Evolutionary conservation across 2,888 invertebrate genomes (phyloP), one percentile per base, ranked within the genome.

Genomic region (Tachina lurida): DNA sequence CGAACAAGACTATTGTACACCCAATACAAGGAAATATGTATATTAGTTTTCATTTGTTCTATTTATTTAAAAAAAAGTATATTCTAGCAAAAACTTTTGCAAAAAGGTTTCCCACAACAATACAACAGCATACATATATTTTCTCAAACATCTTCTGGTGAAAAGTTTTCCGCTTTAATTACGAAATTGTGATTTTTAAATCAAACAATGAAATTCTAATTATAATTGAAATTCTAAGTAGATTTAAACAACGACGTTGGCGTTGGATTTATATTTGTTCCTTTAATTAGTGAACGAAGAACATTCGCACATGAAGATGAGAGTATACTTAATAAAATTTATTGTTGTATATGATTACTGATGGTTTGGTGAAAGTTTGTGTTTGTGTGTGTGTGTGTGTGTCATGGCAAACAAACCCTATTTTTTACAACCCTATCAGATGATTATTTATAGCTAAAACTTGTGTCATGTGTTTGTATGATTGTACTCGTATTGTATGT

Each of bases 181-280:
- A 65, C 17, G 41, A 63, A 63, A 74, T 74, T 62, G 41, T 63
- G 19, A 67, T 73, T 65, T 73, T 73, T 67, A 74, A 79, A 56
- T 73, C 74, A 74, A 84, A 84, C 84, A 84, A 79, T 84, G 52
- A 74, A 84, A 84, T 78, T 84, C 75, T 84, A 84, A 84, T 84
- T 79, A n/a, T n/a, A 84, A 78, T 77, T 68, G 67, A 56, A 79
- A 79, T 31, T 49, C 54, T 31, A 31, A 31, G 31, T 31, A 31
- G 31, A 74, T 84, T 83, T 41, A 41, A 63, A 65, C 43, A 45
- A 45, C 67, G 47, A 45, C 67, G 47, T 41, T 49, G 45, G 47
- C 47, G 63, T 39, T 71, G 41, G 41, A 67, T 65, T 49, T 56
- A 22, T 65, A 65, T 73, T 56, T 76, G 60, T 49, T 60, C 68